A percentile compares a stretch with the other conserved stretches of the same genome.
These are phyloP conservation scores for Busseola fusca DNA, from an alignment of 2,888 invertebrate species.

Conservation along the genomic window DNA sequence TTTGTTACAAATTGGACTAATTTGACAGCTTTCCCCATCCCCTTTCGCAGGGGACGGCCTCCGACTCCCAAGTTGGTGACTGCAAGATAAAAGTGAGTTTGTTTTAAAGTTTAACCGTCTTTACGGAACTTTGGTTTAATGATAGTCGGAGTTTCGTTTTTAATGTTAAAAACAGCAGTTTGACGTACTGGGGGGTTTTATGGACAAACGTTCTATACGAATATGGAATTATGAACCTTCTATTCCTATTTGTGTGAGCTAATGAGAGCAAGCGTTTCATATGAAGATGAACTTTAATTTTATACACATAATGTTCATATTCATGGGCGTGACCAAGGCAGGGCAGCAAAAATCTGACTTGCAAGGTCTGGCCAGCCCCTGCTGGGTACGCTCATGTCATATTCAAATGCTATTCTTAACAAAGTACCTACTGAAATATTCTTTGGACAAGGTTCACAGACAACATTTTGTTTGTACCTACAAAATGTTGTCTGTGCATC, in stretches of 20 bases:
- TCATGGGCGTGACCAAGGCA: too few relatives aligned
- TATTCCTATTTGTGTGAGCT: neutral
- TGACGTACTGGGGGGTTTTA: neutral
- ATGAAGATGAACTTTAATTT: neutral
- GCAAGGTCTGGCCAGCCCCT: too few relatives aligned
- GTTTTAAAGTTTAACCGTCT: slow-evolving; percentile 23
- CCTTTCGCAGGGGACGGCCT: neutral
- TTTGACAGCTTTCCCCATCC: slow-evolving; percentile 59
- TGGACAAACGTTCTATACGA: neutral
- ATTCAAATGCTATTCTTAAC: too few relatives aligned
- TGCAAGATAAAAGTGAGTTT: slow-evolving; percentile 29
- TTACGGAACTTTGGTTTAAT: slow-evolving; percentile 6
- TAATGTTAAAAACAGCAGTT: neutral
- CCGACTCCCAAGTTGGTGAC: slow-evolving; percentile 16
- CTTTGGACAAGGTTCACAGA: too few relatives aligned
- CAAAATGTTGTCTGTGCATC: too few relatives aligned
- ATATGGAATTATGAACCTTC: neutral
- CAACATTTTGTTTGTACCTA: too few relatives aligned
- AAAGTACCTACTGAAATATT: too few relatives aligned
- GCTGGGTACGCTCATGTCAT: too few relatives aligned
- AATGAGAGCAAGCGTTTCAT: neutral
- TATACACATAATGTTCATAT: neutral
- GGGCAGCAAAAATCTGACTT: too few relatives aligned
- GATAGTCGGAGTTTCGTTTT: neutral
- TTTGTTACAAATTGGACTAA: slow-evolving; percentile 80